Evolutionary conservation across 1,140 invertebrate genomes (phyloP), one percentile per base, ranked within the genome.

Genomic region (Littorina saxatilis): DNA sequence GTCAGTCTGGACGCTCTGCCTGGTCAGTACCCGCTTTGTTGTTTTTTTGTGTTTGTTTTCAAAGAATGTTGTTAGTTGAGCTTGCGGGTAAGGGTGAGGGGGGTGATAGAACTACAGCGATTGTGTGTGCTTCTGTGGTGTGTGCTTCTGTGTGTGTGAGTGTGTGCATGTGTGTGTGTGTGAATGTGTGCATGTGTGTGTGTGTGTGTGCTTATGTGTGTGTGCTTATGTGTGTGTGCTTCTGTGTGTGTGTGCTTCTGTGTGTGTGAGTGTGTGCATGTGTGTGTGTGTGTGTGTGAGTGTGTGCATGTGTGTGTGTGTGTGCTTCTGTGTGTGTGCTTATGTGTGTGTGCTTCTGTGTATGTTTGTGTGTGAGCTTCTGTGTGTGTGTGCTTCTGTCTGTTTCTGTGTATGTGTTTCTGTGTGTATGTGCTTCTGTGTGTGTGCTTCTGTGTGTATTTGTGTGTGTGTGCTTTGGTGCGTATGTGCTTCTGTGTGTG

Each of bases 1-100:
- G 29, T 86, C 39, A 82, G 63, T 32, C 73, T 83, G 29, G 84
- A 85, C 40, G 17, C 37, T 15, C 5, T 78, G 76, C 76, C 55
- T 55, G 76, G 76, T 78, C 43, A 58, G 74, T 58, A 32, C 15
- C 32, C 47, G 23, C 23, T 52, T 1, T 15, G 23, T 1, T 20
- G 13, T 20, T 0, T 52, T 1, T 52, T 52, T 52, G 13, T 52
- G 13, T 52, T 52, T 1, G 7, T 50, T 50, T 50, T 50, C 47
- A 50, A 50, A 50, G n/a, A n/a, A n/a, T n/a, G n/a, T n/a, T n/a
- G n/a, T n/a, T n/a, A n/a, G n/a, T n/a, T n/a, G n/a, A n/a, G n/a
- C n/a, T n/a, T n/a, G n/a, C n/a, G n/a, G n/a, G n/a, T n/a, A n/a
- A n/a, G n/a, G n/a, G n/a, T n/a, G n/a, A n/a, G n/a, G n/a, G n/a